These are phyloP conservation scores for Troides oblongomaculatus DNA, from an alignment of 2,888 invertebrate genomes.

Conservation along the genomic window DNA sequence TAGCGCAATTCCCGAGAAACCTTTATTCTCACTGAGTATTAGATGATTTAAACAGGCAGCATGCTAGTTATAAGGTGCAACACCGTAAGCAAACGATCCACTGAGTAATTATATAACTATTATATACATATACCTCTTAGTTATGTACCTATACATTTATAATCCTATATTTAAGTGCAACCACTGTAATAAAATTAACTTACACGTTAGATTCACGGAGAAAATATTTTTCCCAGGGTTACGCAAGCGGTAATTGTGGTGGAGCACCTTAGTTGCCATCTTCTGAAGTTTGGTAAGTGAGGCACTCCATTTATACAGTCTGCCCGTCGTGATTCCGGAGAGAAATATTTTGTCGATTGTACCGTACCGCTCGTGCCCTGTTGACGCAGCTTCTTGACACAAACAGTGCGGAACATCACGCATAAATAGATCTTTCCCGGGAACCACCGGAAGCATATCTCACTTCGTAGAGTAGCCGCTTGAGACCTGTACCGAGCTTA, in stretches of 20 bases:
- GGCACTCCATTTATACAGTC: constrained; percentile 78
- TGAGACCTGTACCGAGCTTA: constrained; percentile 61
- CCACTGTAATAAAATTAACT: constrained; percentile 73
- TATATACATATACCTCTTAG: not conserved
- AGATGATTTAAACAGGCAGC: constrained; percentile 56
- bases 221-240: constrained; percentile 81
- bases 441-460: constrained; percentile 74
- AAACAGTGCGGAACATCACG: constrained; percentile 75
- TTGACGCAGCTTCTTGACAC: constrained; percentile 67
- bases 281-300: constrained; percentile 80
- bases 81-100: constrained; percentile 60
- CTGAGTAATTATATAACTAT: constrained; percentile 48
- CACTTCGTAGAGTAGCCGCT: constrained; percentile 75
- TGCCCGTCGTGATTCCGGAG: constrained; percentile 80
- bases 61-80: constrained; percentile 68
- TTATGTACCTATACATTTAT: constrained; percentile 40
- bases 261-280: constrained; percentile 81
- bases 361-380: constrained; percentile 76
- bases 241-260: constrained; percentile 81
- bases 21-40: constrained; percentile 55
- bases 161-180: constrained; percentile 61
- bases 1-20: constrained; percentile 47
- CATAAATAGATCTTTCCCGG: constrained; percentile 79
- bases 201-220: constrained; percentile 80
- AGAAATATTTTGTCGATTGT: constrained; percentile 80